Evolutionary conservation across 2,888 invertebrate species (phyloP), one percentile per base, ranked within the genome.

Genomic region (Eurois occulta): DNA sequence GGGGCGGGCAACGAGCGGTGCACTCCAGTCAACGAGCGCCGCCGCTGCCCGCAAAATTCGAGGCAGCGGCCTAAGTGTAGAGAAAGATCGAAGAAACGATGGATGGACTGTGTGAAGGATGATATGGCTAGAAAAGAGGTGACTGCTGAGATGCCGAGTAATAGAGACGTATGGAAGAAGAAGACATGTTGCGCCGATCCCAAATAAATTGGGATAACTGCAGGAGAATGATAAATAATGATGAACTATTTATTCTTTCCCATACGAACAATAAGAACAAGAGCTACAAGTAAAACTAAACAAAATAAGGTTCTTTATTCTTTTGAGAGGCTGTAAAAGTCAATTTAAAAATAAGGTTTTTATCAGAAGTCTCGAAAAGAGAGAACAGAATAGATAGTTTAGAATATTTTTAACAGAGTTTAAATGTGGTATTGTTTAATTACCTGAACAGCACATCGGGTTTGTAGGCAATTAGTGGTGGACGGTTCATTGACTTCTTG

Each of bases 401-500:
- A 35, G 38, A 64, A 38, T 41, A n/a, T 7, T 64, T 32, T 21
- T 21, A 62, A 62, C 1, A 1, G 10, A 62, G 32, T 62, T 62
- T 62, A 60, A 60, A 62, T 62, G 35, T 62, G 21, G 35, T 41
- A 18, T 65, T 41, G 64, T 64, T 11, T 70, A 70, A 70, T 85
- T 86, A 97, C 97, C 97, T 96, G 93, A 97, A 97, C 86, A 98
- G 96, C 91, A 98, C 98, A 93, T 98, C 98, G 88, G 99, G 99
- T 95, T 99, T 99, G 96, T 99, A 99, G 75, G 99, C 98, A 89
- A 99, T 97, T 87, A 99, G 97, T 93, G 99, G 99, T 75, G 99
- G 98, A 93, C 99, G 98, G 96, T 99, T 99, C 98, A 99, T 99
- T 87, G 99, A 99, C 96, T 99, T 99, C 95, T 99, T 99, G 97